Evolutionary conservation across 1,140 invertebrate genomes (phyloP), one percentile per base, ranked within the genome.

Genomic region (Drosophila athabasca): DNA sequence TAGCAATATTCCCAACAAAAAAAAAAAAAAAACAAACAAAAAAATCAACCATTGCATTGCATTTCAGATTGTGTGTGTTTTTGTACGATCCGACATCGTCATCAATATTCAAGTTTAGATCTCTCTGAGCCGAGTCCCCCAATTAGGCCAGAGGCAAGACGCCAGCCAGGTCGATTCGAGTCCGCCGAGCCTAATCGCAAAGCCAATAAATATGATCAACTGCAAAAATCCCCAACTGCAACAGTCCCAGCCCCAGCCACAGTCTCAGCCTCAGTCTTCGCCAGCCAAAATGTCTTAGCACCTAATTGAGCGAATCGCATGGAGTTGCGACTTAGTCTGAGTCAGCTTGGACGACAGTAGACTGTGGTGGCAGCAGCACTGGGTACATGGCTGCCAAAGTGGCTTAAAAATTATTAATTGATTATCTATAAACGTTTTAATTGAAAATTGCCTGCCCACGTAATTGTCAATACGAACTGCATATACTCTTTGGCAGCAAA

Each of bases 341-440:
- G 44, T 88, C 82, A 87, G 74, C 65, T 35, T 2, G 9, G 6
- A 26, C 52, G 17, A 43, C 7, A 26, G 41, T 46, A 48, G 22
- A 26, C 15, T 60, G 31, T 62, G 31, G 39, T n/a, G n/a, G n/a
- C 26, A 43, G 48, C 61, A 62, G 44, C 48, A n/a, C 26, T 26
- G 39, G 39, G 61, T 64, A 35, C 60, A 19, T 64, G 59, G 54
- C 50, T 80, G 78, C 75, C 75, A 79, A 67, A 75, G 70, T 57
- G 64, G 74, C 82, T 85, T 82, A 62, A 82, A 83, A 78, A 78
- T 87, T 85, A 85, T 85, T 85, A 85, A 85, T 85, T 85, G 83
- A 85, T 85, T 85, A 85, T 85, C 83, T 85, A 60, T 88, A 85
- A 85, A 87, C 82, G 82, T 82, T 85, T 85, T 85, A 85, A 85